phyloP scores from a whole-genome alignment of 2,888 invertebrate genomes.

The Eretmocerus hayati region DNA sequence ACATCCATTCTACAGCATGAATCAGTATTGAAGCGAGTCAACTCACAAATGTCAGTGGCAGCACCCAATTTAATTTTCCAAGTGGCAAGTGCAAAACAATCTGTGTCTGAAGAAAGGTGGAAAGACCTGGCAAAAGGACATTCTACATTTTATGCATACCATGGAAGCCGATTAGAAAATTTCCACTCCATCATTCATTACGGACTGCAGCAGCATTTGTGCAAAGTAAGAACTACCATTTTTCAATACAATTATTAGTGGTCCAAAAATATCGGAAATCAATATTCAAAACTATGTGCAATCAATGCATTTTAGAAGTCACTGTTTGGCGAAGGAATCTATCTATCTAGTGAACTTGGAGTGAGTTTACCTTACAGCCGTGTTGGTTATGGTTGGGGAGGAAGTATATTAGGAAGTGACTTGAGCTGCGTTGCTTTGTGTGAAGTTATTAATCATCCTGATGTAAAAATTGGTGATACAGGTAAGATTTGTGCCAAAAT shows the following conservation, averaged over 20 bases:
- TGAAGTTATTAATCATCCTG: conserved; percentile 69
- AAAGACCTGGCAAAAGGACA: conserved; percentile 51
- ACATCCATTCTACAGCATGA: conserved; percentile 54
- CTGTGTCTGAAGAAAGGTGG: conserved; percentile 56
- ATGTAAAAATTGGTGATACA: conserved; percentile 47
- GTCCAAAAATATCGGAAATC: neutral
- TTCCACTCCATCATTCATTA: conserved; percentile 74
- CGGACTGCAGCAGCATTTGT: conserved; percentile 68
- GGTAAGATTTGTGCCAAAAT: conserved; percentile 23
- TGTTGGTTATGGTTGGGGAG: conserved; percentile 68
- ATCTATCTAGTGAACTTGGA: conserved; percentile 67
- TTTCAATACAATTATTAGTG: neutral
- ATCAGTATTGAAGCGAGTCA: conserved; percentile 50
- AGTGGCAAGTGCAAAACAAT: conserved; percentile 53
- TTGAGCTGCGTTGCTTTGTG: conserved; percentile 73
- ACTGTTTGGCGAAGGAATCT: conserved; percentile 62
- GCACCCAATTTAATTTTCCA: conserved; percentile 65
- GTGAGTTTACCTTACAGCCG: conserved; percentile 68
- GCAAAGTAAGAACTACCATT: conserved; percentile 50
- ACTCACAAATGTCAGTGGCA: conserved; percentile 46
- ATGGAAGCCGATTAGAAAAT: conserved; percentile 74
- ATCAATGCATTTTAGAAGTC: conserved; percentile 5
- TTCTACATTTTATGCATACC: conserved; percentile 64
- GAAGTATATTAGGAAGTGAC: conserved; percentile 67
- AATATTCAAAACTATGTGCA: conserved; percentile 2